A percentile compares a stretch with the other conserved stretches of the same genome.
phyloP scores from a whole-genome alignment of 2,797 vertebrate species.

The Diceros bicornis region DNA sequence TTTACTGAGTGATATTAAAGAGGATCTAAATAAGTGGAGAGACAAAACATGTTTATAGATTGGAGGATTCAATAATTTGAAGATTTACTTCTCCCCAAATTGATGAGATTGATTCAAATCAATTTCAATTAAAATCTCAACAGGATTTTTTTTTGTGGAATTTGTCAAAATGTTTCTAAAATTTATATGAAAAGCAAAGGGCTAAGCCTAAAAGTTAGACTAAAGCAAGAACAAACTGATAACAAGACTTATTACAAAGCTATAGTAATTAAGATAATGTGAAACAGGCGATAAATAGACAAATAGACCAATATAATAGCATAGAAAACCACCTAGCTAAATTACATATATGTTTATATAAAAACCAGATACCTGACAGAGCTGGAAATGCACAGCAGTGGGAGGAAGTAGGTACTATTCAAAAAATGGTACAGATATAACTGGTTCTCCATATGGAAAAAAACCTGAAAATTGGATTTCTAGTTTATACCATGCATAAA shows the following conservation, averaged over 20 bases:
- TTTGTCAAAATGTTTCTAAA: slow-evolving; percentile 15
- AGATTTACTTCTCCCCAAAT: not conserved
- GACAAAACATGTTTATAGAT: not conserved
- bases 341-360: not conserved
- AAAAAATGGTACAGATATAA: not conserved
- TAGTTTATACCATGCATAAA: not conserved
- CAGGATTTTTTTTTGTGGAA: not conserved
- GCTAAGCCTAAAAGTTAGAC: not conserved
- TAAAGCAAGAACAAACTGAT: not conserved
- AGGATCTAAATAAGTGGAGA: not conserved
- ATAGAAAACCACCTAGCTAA: not conserved
- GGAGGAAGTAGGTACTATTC: not conserved
- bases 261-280: not conserved
- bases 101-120: not conserved
- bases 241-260: not conserved
- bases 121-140: not conserved
- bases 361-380: not conserved
- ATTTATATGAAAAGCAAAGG: not conserved
- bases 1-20: not conserved
- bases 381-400: not conserved
- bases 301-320: not conserved
- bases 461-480: not conserved
- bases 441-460: not conserved
- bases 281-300: not conserved
- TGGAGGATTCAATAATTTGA: not conserved